Conservation (phyloP, 2,888 invertebrate species). For the Drosophila leonis region DNA sequence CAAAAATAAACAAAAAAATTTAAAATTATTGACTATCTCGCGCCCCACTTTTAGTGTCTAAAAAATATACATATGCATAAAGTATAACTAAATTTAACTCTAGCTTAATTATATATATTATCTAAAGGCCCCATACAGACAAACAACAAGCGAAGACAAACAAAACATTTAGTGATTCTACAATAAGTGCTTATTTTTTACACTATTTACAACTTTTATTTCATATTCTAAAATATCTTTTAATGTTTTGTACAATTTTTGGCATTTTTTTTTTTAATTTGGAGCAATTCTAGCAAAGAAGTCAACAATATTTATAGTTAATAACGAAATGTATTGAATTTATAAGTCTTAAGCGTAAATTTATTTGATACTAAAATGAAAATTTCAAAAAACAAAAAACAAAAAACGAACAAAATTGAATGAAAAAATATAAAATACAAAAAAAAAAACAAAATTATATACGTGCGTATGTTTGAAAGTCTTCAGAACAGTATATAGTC, state of each 20-base stretch:
- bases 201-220: slow-evolving; percentile 42
- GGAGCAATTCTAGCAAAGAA: slow-evolving; percentile 56
- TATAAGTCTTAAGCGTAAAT: slow-evolving; percentile 75
- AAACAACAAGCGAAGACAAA: slow-evolving; percentile 76
- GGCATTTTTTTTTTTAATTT: slow-evolving; percentile 64
- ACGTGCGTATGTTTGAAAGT: slow-evolving; percentile 52
- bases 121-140: slow-evolving; percentile 51
- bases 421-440: slow-evolving; percentile 52
- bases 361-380: slow-evolving; percentile 33
- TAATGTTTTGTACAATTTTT: slow-evolving; percentile 48
- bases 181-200: slow-evolving; percentile 71
- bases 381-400: slow-evolving; percentile 20
- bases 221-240: slow-evolving; percentile 31
- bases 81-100: slow-evolving; percentile 60
- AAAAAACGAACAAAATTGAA: slow-evolving; percentile 52
- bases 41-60: slow-evolving; percentile 65
- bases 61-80: slow-evolving; percentile 39
- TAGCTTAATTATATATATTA: slow-evolving; percentile 65
- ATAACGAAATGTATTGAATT: slow-evolving; percentile 77
- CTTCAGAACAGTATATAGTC: slow-evolving; percentile 70
- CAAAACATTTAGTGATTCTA: slow-evolving; percentile 81
- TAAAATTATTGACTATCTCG: slow-evolving; percentile 74
- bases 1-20: slow-evolving; percentile 20
- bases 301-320: slow-evolving; percentile 71
- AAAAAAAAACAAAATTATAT: slow-evolving; percentile 25